Evolutionary conservation across 1,140 invertebrate species (phyloP).

Genomic region (Diabrotica undecimpunctata): DNA sequence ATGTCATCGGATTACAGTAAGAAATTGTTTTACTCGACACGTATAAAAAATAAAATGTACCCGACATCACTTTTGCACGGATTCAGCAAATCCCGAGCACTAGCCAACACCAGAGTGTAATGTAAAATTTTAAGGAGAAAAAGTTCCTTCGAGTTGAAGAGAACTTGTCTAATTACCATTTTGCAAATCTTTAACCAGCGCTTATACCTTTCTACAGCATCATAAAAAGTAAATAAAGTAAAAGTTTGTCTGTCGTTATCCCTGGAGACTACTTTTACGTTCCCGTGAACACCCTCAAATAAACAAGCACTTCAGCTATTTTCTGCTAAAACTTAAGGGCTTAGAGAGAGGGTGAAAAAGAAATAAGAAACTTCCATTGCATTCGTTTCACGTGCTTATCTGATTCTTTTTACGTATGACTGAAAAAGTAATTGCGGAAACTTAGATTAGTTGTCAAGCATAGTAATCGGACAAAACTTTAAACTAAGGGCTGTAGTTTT

Average conservation of each 20-base stretch:
- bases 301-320: not conserved
- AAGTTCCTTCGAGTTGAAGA: too few relatives aligned
- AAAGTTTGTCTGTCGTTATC: conserved; percentile 2
- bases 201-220: not conserved
- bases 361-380: not conserved
- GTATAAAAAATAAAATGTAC: too few relatives aligned
- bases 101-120: too few relatives aligned
- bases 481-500: conserved; percentile 57
- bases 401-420: not conserved
- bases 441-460: not conserved
- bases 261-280: not conserved
- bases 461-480: not conserved
- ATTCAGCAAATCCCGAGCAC: too few relatives aligned
- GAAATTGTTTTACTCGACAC: too few relatives aligned
- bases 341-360: conserved; percentile 2
- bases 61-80: too few relatives aligned
- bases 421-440: not conserved
- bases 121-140: too few relatives aligned
- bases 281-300: conserved; percentile 1
- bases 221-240: not conserved
- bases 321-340: not conserved
- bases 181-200: too few relatives aligned
- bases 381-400: not conserved
- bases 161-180: too few relatives aligned
- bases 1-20: too few relatives aligned